phyloP scores from a whole-genome alignment of 2,888 invertebrate species.

The Lepidochitona cinerea region DNA sequence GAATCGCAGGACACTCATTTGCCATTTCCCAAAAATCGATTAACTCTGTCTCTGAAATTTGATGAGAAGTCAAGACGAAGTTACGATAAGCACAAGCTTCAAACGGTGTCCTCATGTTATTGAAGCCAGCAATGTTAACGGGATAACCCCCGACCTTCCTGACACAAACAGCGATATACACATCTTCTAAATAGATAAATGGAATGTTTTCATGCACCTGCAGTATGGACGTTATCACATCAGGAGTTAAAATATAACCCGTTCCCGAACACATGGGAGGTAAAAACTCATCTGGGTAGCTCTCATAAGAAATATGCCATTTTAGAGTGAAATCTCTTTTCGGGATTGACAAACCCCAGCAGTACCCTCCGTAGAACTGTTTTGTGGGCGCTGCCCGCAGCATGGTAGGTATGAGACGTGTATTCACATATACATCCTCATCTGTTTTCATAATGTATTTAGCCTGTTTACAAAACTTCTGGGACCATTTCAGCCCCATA shows the following conservation, averaged over 20 bases:
- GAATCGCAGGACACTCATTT: constrained; percentile 25
- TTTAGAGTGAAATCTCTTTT: constrained; percentile 44
- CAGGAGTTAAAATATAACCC: constrained; percentile 48
- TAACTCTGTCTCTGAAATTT: constrained; percentile 22
- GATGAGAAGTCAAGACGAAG: constrained; percentile 46
- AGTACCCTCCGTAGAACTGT: constrained; percentile 47
- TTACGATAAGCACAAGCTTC: constrained; percentile 42
- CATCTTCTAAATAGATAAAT: constrained; percentile 58
- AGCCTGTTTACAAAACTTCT: constrained; percentile 35
- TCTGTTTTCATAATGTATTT: constrained; percentile 62
- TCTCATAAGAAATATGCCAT: constrained; percentile 49
- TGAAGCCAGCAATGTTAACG: constrained; percentile 39
- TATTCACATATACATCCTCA: constrained; percentile 54
- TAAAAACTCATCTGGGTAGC: constrained; percentile 22
- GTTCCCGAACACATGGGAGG: constrained; percentile 56
- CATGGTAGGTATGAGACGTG: constrained; percentile 42
- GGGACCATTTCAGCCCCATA: constrained; percentile 42
- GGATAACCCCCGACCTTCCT: constrained; percentile 38
- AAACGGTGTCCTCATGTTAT: constrained; percentile 35
- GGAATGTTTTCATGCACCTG: constrained; percentile 43
- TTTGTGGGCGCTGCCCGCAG: constrained; percentile 34
- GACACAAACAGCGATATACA: constrained; percentile 51
- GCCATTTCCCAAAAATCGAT: constrained; percentile 31
- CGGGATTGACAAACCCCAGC: constrained; percentile 50
- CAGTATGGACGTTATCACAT: constrained; percentile 35